A percentile compares a stretch with the other conserved stretches of the same genome.
phyloP scores from a whole-genome alignment of 2,113 vertebrate genomes.

The Varanus salvator region DNA sequence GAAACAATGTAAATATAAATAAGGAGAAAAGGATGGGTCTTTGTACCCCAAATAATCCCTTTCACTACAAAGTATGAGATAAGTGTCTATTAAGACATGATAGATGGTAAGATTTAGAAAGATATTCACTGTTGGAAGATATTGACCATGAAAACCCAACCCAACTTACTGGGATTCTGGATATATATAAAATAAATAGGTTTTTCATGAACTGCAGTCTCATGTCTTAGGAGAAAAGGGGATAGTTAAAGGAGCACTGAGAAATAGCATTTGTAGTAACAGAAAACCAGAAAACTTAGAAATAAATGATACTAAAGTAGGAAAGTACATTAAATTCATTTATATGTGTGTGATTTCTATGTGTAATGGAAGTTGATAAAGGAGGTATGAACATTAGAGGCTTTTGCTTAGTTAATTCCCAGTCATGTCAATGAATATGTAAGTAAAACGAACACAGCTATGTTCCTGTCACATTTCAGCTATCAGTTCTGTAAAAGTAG shows the following conservation, averaged over 20 bases:
- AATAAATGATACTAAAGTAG: neutral
- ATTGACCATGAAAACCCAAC: neutral
- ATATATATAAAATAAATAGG: neutral
- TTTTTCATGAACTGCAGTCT: neutral
- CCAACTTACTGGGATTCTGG: neutral
- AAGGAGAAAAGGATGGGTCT: neutral
- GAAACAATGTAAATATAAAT: neutral
- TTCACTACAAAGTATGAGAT: neutral
- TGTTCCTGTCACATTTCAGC: neutral
- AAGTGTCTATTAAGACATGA: neutral
- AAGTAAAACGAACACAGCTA: no score
- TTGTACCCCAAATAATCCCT: neutral
- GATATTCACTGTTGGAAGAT: neutral
- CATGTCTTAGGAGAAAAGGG: neutral
- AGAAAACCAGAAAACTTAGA: neutral
- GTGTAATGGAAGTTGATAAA: neutral
- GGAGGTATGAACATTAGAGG: neutral
- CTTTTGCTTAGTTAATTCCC: no score
- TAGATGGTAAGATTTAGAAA: neutral
- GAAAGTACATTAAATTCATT: neutral
- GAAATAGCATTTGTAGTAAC: neutral
- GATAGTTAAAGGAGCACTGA: neutral
- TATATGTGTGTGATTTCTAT: neutral
- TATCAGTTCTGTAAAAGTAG: neutral
- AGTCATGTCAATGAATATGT: no score